Evolutionary conservation across 2,888 invertebrate genomes (phyloP).

Genomic region (Orthonevra nobilis): DNA sequence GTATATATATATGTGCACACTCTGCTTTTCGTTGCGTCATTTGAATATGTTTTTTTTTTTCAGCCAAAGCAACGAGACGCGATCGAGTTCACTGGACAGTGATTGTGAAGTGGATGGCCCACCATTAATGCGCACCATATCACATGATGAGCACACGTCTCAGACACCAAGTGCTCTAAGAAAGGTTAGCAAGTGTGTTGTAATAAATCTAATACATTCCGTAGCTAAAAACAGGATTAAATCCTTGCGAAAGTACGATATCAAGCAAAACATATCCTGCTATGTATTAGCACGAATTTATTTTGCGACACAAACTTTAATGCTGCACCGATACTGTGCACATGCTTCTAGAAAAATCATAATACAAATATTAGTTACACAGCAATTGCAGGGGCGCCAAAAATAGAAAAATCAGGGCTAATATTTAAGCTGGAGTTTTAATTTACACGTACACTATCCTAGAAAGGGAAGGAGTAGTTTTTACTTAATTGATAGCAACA

Average conservation of each 20-base stretch:
- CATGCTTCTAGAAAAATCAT: too few relatives aligned
- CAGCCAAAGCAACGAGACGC: conserved; percentile 80
- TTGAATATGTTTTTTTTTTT: too few relatives aligned
- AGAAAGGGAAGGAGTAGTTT: too few relatives aligned
- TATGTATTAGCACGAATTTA: conserved; percentile 27
- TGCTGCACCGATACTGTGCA: conserved; percentile 21
- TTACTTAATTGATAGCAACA: too few relatives aligned
- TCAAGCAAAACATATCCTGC: conserved; percentile 2
- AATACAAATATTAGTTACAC: too few relatives aligned
- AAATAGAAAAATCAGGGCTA: too few relatives aligned
- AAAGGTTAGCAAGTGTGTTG: conserved; percentile 74
- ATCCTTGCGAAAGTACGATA: conserved; percentile 16
- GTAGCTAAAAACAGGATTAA: too few relatives aligned
- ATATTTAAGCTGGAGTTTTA: too few relatives aligned
- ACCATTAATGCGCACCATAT: conserved; percentile 83
- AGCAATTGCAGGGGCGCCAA: too few relatives aligned
- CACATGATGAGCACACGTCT: conserved; percentile 82
- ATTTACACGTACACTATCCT: too few relatives aligned
- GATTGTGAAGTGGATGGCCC: conserved; percentile 81
- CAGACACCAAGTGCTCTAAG: conserved; percentile 80
- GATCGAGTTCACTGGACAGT: conserved; percentile 82
- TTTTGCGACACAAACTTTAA: conserved; percentile 19
- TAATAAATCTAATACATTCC: background rate
- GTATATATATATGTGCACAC: conserved; percentile 76
- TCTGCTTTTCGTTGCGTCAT: background rate